These are phyloP conservation scores for Apeltes quadracus DNA, from an alignment of 2,113 vertebrate genomes.

Conservation along the genomic window DNA sequence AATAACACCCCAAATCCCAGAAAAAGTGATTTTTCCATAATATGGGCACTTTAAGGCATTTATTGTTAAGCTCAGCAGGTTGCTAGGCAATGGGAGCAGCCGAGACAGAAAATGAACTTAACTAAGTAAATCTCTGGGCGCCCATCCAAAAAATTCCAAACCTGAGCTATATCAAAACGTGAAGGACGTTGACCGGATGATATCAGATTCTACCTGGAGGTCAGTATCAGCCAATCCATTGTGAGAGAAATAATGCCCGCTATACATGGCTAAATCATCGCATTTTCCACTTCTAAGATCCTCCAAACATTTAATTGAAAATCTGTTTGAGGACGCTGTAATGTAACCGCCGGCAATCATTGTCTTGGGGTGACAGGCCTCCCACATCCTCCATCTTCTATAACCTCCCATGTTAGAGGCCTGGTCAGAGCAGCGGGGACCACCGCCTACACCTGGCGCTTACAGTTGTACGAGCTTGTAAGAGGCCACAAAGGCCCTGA, in stretches of 20 bases:
- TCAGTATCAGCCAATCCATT: not conserved
- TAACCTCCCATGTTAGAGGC: conserved; percentile 26
- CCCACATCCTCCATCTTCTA: conserved; percentile 32
- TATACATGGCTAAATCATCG: conserved; percentile 17
- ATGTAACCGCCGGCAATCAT: conserved; percentile 28
- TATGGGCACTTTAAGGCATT: too few relatives aligned
- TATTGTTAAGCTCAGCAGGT: too few relatives aligned
- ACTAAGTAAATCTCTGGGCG: not conserved
- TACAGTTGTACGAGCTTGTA: conserved; percentile 12
- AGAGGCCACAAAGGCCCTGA: not conserved
- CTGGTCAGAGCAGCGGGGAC: conserved; percentile 25
- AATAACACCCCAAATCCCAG: too few relatives aligned
- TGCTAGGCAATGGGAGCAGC: too few relatives aligned
- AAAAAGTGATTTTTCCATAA: too few relatives aligned
- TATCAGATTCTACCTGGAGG: not conserved
- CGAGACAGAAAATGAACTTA: too few relatives aligned
- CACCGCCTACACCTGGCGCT: conserved; percentile 19
- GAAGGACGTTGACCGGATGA: not conserved
- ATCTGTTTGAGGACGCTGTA: not conserved
- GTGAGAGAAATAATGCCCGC: not conserved
- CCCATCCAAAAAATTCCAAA: not conserved
- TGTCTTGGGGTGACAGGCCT: conserved; percentile 25
- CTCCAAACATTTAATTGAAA: conserved; percentile 21
- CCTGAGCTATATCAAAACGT: not conserved
- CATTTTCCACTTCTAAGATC: conserved; percentile 19